A percentile compares a stretch with the other conserved stretches of the same genome.
Evolutionary conservation across 2,888 invertebrate species (phyloP).

Genomic region (Aplocera efformata): DNA sequence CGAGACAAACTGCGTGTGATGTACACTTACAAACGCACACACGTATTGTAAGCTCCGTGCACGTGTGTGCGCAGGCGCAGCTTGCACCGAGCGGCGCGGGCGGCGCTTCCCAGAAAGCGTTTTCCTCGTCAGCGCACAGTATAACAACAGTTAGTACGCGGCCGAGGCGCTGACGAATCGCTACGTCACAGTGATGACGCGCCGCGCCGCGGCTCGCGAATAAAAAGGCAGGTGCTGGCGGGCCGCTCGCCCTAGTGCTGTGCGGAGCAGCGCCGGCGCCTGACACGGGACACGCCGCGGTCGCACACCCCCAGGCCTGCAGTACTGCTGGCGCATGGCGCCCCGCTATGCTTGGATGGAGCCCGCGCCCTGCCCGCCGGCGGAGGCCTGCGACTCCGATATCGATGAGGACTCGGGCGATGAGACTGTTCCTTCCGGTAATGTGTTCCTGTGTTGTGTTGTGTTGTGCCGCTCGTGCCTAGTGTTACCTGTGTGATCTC

Average conservation of each 20-base stretch:
- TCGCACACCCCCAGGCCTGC: too few relatives aligned
- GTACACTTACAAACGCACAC: too few relatives aligned
- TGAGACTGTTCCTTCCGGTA: slow-evolving; percentile 79
- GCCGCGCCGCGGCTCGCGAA: slow-evolving; percentile 34
- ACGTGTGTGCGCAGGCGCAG: slow-evolving; percentile 13
- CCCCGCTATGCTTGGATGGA: slow-evolving; percentile 75
- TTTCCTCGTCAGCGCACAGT: slow-evolving; percentile 56
- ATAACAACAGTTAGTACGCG: slow-evolving; percentile 36
- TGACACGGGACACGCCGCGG: slow-evolving; percentile 13
- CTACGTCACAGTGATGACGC: slow-evolving; percentile 69
- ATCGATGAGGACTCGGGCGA: slow-evolving; percentile 51
- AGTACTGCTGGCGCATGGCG: too few relatives aligned
- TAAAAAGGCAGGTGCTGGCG: slow-evolving; percentile 53
- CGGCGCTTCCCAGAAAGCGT: slow-evolving; percentile 69
- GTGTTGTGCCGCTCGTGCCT: not conserved
- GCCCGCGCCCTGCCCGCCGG: slow-evolving; percentile 40
- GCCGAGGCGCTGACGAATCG: slow-evolving; percentile 57
- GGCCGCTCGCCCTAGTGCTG: slow-evolving; percentile 60
- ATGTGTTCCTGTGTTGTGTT: slow-evolving; percentile 11
- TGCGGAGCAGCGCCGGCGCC: slow-evolving; percentile 9
- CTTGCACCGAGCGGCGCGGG: slow-evolving; percentile 20
- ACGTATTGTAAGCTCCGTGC: slow-evolving; percentile 7
- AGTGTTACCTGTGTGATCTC: not conserved
- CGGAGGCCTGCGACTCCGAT: slow-evolving; percentile 41
- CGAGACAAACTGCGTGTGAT: too few relatives aligned